A percentile compares a stretch with the other conserved stretches of the same genome.
Conservation (phyloP, 1,140 invertebrate species). For the Chrysoperla carnea region DNA sequence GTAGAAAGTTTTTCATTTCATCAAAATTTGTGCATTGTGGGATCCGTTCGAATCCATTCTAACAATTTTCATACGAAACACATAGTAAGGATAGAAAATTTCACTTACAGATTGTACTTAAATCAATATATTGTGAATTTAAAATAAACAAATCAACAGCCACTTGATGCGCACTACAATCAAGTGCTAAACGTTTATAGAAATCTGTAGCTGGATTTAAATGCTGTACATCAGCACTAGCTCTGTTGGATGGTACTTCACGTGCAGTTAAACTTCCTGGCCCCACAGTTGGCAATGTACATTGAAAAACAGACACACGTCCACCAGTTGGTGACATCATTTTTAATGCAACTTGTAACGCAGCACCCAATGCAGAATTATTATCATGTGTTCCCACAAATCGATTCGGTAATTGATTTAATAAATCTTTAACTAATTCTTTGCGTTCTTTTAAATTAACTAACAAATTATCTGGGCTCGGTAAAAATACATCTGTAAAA, state of each 20-base stretch:
- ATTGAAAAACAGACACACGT: slow-evolving; percentile 85
- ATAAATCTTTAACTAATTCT: slow-evolving; percentile 61
- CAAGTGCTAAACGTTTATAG: slow-evolving; percentile 90
- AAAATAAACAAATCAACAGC: slow-evolving; percentile 91
- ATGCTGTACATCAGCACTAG: slow-evolving; percentile 61
- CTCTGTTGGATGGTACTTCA: slow-evolving; percentile 74
- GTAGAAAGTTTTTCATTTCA: too few relatives aligned
- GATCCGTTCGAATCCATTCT: too few relatives aligned
- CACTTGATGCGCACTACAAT: slow-evolving; percentile 92
- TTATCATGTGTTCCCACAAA: slow-evolving; percentile 55
- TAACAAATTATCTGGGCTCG: slow-evolving; percentile 78
- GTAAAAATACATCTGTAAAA: slow-evolving; percentile 61
- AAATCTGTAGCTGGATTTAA: slow-evolving; percentile 94
- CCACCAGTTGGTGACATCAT: slow-evolving; percentile 87
- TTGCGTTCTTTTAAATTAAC: slow-evolving; percentile 80
- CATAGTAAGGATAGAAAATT: neutral
- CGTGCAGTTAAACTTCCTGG: slow-evolving; percentile 68
- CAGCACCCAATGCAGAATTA: slow-evolving; percentile 76
- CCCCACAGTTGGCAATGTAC: slow-evolving; percentile 77
- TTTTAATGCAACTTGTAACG: slow-evolving; percentile 82
- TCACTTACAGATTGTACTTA: slow-evolving; percentile 76
- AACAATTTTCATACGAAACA: too few relatives aligned
- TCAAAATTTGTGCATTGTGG: too few relatives aligned
- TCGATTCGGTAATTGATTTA: slow-evolving; percentile 62
- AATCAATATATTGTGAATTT: slow-evolving; percentile 83